phyloP scores from a whole-genome alignment of 2,888 invertebrate species.

The Phorcus lineatus region DNA sequence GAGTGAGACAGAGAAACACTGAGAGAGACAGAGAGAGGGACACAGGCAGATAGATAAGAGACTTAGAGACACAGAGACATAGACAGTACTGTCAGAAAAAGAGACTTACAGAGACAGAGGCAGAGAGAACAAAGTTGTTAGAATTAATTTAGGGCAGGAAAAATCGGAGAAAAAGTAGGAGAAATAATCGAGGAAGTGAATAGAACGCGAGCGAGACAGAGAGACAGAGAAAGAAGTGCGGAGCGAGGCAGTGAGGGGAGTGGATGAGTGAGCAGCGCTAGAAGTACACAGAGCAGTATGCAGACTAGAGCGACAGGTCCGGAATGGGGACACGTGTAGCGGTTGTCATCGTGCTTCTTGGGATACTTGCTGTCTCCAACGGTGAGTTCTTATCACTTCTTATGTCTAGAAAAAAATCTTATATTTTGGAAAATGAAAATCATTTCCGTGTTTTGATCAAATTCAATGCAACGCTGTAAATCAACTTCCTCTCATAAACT shows the following conservation, averaged over 20 bases:
- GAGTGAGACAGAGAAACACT: neutral
- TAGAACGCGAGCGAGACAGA: slow-evolving; percentile 1
- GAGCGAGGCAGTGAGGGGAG: neutral
- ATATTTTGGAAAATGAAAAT: too few relatives aligned
- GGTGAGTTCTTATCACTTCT: neutral
- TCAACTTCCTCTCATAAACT: too few relatives aligned
- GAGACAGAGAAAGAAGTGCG: neutral
- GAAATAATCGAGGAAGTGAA: neutral
- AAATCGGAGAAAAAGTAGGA: too few relatives aligned
- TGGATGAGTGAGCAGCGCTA: neutral
- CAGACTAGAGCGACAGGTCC: too few relatives aligned
- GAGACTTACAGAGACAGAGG: slow-evolving; percentile 8
- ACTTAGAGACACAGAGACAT: neutral
- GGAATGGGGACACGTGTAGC: neutral
- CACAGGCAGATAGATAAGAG: neutral
- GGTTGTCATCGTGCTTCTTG: neutral
- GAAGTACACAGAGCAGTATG: neutral
- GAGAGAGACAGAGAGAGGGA: neutral
- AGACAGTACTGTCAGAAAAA: neutral
- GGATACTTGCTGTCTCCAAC: neutral
- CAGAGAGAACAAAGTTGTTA: too few relatives aligned
- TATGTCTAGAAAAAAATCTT: too few relatives aligned
- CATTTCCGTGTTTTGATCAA: too few relatives aligned
- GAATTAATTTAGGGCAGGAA: too few relatives aligned
- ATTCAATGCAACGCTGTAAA: too few relatives aligned